Evolutionary conservation across 2,797 vertebrate species (phyloP), one percentile per base, ranked within the genome.

Genomic region (Helicolenus hilgendorfi): DNA sequence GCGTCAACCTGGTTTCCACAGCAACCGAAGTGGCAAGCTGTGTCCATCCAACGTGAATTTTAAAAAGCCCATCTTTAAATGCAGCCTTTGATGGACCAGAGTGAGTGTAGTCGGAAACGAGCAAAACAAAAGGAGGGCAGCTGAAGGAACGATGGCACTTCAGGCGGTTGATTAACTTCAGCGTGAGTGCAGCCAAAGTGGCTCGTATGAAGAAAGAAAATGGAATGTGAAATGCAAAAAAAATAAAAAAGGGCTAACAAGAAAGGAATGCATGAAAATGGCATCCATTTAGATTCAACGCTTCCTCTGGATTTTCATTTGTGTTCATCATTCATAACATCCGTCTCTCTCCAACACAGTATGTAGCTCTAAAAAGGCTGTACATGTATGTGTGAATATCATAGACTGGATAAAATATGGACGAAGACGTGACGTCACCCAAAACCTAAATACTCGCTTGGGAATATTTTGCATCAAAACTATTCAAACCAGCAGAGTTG

Each of bases 1-100:
- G 88, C 75, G 77, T 88, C 92, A 83, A 96, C 95, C 92, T 95
- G 97, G 96, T 97, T 95, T 92, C 96, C 95, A 96, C 24, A 74
- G 97, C 92, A 97, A 97, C 97, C 45, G 68, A 91, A 92, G 89
- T 90, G 92, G 89, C 87, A 91, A 91, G 77, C 93, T 78, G 84
- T 63, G 85, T 88, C 87, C 81, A 79, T 92, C 85, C 62, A 74
- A 84, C 35, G 10, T 89, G 82, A 92, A 94, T 90, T 95, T 96
- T 91, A 87, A 93, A 74, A 31, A 95, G 92, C 75, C 72, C 72
- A 87, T 86, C 89, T 93, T 90, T 92, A 94, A 96, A 95, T 85
- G 82, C 78, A 93, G 80, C 79, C 81, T 85, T 79, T 94, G 92
- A 87, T 82, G 86, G 90, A 81, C 69, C 31, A 11, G 84, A 91